A percentile compares a stretch with the other conserved stretches of the same genome.
phyloP scores from a whole-genome alignment of 2,888 invertebrate species.

The Lithodes maja region DNA sequence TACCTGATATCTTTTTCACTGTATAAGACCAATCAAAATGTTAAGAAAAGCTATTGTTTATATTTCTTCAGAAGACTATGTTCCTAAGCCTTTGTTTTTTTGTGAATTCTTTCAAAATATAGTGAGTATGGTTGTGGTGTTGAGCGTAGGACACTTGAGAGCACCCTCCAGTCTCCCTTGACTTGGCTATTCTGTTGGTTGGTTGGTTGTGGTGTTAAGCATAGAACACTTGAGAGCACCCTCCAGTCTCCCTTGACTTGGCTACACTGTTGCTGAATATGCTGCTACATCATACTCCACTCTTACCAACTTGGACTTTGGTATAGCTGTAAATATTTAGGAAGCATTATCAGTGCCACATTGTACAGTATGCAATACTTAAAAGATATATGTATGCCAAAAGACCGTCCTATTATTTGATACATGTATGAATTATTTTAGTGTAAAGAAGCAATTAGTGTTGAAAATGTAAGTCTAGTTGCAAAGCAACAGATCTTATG shows the following conservation, averaged over 20 bases:
- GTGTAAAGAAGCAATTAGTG: slow-evolving; percentile 56
- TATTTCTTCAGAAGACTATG: slow-evolving; percentile 10
- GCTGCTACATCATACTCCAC: slow-evolving; percentile 32
- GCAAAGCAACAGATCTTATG: slow-evolving; percentile 64
- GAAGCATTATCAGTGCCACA: slow-evolving; percentile 62
- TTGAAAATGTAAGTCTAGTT: slow-evolving; percentile 61
- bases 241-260: slow-evolving; percentile 31
- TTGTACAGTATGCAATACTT: slow-evolving; percentile 49
- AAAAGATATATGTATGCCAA: slow-evolving; percentile 61
- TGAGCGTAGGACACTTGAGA: too few species aligned
- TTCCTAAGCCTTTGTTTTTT: background rate
- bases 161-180: background rate
- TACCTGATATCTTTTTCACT: slow-evolving; percentile 39
- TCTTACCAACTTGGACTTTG: slow-evolving; percentile 19
- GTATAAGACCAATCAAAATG: slow-evolving; percentile 27
- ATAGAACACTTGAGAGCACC: slow-evolving; percentile 11
- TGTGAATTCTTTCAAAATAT: background rate
- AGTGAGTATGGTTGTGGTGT: too few species aligned
- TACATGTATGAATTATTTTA: slow-evolving; percentile 52
- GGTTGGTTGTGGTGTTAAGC: background rate
- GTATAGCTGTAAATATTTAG: slow-evolving; percentile 24
- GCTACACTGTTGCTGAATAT: slow-evolving; percentile 33
- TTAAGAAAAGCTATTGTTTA: slow-evolving; percentile 34
- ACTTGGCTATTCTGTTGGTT: background rate
- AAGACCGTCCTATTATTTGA: slow-evolving; percentile 66